These are phyloP conservation scores for Poeciliopsis retropinna DNA, from an alignment of 2,113 vertebrate genomes.

Conservation along the genomic window DNA sequence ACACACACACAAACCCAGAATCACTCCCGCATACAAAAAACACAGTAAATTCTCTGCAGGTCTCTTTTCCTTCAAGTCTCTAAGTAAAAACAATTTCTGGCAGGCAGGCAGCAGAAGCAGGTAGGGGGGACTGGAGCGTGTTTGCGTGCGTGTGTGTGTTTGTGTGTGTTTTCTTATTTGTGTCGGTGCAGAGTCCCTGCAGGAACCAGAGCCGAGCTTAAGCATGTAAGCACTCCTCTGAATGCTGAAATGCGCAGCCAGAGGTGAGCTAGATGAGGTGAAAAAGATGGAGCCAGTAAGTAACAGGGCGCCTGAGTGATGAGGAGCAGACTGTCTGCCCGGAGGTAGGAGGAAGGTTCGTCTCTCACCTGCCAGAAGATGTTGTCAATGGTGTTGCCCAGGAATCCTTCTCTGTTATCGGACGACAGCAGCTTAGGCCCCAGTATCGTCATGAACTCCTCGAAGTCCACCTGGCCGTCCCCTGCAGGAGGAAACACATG, in stretches of 20 bases:
- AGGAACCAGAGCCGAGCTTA: slow-evolving; percentile 40
- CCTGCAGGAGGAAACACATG: slow-evolving; percentile 72
- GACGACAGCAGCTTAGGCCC: slow-evolving; percentile 95
- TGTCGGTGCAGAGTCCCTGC: slow-evolving; percentile 32
- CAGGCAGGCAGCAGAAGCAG: slow-evolving; percentile 20
- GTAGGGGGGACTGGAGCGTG: slow-evolving; percentile 25
- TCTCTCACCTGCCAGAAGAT: slow-evolving; percentile 97
- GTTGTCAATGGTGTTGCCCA: slow-evolving; percentile 97
- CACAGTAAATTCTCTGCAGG: slow-evolving; percentile 71
- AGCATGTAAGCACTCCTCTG: slow-evolving; percentile 40
- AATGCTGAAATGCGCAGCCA: slow-evolving; percentile 31
- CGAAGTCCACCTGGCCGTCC: slow-evolving; percentile 98
- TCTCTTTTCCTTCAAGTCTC: slow-evolving; percentile 45
- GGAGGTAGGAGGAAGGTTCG: slow-evolving; percentile 11
- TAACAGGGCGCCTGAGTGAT: slow-evolving; percentile 26
- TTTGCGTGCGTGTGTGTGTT: slow-evolving; percentile 23
- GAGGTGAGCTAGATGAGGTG: slow-evolving; percentile 31
- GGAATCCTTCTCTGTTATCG: slow-evolving; percentile 94
- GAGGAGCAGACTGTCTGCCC: slow-evolving; percentile 18
- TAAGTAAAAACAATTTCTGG: not conserved
- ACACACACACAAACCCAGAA: slow-evolving; percentile 63
- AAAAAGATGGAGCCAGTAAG: slow-evolving; percentile 34
- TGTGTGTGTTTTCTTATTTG: slow-evolving; percentile 28
- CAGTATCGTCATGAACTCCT: slow-evolving; percentile 99
- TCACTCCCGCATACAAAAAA: slow-evolving; percentile 83